These are phyloP conservation scores for Channallabes apus DNA, from an alignment of 2,797 vertebrate species.

Conservation along the genomic window DNA sequence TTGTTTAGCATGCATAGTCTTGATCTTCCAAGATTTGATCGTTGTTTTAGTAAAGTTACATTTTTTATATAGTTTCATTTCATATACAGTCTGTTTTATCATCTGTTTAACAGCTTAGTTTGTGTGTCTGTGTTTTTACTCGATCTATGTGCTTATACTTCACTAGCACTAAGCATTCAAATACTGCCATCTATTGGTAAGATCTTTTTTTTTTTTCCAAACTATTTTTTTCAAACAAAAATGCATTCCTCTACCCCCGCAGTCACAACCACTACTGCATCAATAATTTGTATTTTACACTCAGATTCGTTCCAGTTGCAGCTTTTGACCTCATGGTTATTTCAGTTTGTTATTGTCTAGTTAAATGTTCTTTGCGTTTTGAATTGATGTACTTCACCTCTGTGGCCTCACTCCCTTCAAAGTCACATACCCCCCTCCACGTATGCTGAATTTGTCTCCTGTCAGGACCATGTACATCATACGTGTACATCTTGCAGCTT, in stretches of 20 bases:
- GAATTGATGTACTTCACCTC: neutral
- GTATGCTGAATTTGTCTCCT: neutral
- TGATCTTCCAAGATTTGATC: neutral
- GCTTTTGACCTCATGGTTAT: neutral
- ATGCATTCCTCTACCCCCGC: too few species aligned
- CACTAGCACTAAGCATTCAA: neutral
- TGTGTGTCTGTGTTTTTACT: neutral
- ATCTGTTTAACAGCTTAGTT: conserved; percentile 7
- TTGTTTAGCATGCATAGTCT: neutral
- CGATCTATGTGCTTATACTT: neutral
- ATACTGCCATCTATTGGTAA: conserved; percentile 11
- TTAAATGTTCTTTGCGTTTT: neutral
- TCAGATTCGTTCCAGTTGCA: neutral
- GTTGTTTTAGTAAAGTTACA: neutral
- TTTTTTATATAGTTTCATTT: too few species aligned
- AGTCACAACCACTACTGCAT: neutral
- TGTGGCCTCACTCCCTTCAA: neutral
- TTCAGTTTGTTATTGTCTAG: neutral
- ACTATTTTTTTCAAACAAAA: too few species aligned
- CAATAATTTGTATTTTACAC: neutral
- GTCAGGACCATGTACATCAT: neutral
- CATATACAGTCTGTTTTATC: neutral
- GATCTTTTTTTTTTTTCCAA: neutral
- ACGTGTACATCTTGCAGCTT: neutral
- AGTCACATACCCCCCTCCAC: neutral